phyloP scores from a whole-genome alignment of 64 coral and sea anemone genomes.

The Astreopora myriophthalma region DNA sequence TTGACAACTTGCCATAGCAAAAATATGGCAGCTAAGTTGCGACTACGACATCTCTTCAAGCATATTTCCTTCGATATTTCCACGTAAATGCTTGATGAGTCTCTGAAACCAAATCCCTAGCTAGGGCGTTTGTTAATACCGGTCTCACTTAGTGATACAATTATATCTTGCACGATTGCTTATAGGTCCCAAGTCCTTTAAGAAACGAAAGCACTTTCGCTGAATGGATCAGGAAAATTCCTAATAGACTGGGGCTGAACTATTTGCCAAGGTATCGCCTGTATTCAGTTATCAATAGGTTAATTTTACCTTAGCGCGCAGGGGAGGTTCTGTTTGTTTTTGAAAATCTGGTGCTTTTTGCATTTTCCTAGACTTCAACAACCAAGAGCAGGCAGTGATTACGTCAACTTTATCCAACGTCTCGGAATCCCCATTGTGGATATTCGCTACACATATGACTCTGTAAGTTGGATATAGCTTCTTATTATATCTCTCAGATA shows the following conservation, averaged over 20 bases:
- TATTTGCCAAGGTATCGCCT: conserved; percentile 1
- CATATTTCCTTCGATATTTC: no score
- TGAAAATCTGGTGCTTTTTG: neutral
- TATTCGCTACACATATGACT: conserved; percentile 90
- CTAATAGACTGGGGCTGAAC: neutral
- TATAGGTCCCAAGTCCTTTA: conserved; percentile 78
- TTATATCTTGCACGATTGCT: neutral
- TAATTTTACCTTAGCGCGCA: neutral
- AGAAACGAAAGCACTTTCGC: conserved; percentile 81
- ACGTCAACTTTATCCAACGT: conserved; percentile 81
- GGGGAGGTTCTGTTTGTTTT: neutral
- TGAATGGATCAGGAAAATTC: conserved; percentile 84
- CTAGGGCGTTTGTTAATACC: no score
- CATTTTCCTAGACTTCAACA: conserved; percentile 47
- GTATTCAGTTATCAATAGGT: no score
- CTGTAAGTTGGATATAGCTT: neutral
- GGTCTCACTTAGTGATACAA: neutral
- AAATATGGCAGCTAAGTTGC: no score
- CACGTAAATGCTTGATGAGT: no score
- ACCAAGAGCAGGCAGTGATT: conserved; percentile 84
- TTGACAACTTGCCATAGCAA: no score
- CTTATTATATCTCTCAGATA: neutral
- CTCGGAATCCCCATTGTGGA: conserved; percentile 90
- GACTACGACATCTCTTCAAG: no score
- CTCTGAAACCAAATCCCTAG: no score